Conservation (phyloP, 2,888 invertebrate species). For the Caenorhabditis doughertyi region DNA sequence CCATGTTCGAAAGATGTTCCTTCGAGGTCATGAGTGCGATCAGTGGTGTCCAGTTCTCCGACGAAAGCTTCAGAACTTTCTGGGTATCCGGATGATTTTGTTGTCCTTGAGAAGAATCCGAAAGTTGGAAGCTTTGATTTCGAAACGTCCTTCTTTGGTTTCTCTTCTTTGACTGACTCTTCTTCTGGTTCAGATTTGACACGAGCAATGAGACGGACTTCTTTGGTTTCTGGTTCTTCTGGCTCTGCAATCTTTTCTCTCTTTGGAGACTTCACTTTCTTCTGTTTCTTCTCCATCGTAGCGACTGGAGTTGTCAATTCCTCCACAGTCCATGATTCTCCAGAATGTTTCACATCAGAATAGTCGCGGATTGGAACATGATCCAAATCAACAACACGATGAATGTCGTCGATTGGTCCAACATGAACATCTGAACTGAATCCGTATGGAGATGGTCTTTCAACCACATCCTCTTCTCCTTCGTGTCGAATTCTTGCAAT, state of each 20-base stretch:
- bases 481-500: slow-evolving; percentile 37
- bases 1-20: slow-evolving; percentile 39
- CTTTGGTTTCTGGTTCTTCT: slow-evolving; percentile 17
- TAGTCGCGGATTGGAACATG: neutral
- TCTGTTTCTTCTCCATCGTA: slow-evolving; percentile 12
- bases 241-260: slow-evolving; percentile 13
- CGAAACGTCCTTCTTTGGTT: slow-evolving; percentile 14
- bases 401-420: slow-evolving; percentile 46
- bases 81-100: slow-evolving; percentile 35
- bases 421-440: slow-evolving; percentile 33
- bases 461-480: slow-evolving; percentile 42
- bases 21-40: slow-evolving; percentile 44
- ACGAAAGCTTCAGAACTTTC: slow-evolving; percentile 32
- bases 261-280: slow-evolving; percentile 37
- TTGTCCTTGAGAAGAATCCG: slow-evolving; percentile 35
- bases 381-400: neutral
- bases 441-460: slow-evolving; percentile 36
- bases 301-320: neutral
- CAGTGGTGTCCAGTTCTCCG: slow-evolving; percentile 44
- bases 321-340: neutral
- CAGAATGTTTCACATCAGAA: neutral
- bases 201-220: slow-evolving; percentile 49
- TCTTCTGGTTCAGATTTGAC: slow-evolving; percentile 30
- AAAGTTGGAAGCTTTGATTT: slow-evolving; percentile 27
- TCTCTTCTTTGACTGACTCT: slow-evolving; percentile 5